Conservation (phyloP, 64 coral and sea anemone genomes). For the Catalaphyllia jardinei region DNA sequence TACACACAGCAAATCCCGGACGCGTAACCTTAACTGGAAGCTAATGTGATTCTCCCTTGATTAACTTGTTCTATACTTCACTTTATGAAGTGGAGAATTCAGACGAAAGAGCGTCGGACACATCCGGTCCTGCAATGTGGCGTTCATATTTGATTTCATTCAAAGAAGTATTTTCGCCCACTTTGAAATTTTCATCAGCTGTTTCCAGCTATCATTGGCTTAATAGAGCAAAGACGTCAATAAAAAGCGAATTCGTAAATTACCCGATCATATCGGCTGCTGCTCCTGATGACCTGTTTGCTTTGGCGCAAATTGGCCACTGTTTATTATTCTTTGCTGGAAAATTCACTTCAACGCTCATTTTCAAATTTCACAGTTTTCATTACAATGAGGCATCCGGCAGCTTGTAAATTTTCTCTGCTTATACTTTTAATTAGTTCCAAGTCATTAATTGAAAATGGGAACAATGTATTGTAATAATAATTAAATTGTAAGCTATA, state of each 20-base stretch:
- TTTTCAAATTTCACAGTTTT: conserved; percentile 73
- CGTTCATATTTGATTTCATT: conserved; percentile 63
- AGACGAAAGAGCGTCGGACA: conserved; percentile 13
- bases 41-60: conserved; percentile 32
- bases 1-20: conserved; percentile 42
- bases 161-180: conserved; percentile 52
- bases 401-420: conserved; percentile 44
- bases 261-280: conserved; percentile 26
- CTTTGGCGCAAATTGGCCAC: conserved; percentile 35
- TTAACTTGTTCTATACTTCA: conserved; percentile 37
- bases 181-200: conserved; percentile 71
- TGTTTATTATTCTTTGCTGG: conserved; percentile 35
- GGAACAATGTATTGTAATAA: conserved; percentile 93
- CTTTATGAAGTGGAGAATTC: conserved; percentile 57
- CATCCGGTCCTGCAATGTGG: background rate
- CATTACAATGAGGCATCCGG: conserved; percentile 74
- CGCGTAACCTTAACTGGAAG: conserved; percentile 26
- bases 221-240: conserved; percentile 39
- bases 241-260: conserved; percentile 61
- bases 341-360: conserved; percentile 42
- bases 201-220: conserved; percentile 49
- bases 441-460: conserved; percentile 92
- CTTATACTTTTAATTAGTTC: conserved; percentile 92
- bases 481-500: conserved; percentile 94
- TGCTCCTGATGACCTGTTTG: conserved; percentile 51